phyloP scores from a whole-genome alignment of 2,113 vertebrate species.

The Ornithorhynchus anatinus region DNA sequence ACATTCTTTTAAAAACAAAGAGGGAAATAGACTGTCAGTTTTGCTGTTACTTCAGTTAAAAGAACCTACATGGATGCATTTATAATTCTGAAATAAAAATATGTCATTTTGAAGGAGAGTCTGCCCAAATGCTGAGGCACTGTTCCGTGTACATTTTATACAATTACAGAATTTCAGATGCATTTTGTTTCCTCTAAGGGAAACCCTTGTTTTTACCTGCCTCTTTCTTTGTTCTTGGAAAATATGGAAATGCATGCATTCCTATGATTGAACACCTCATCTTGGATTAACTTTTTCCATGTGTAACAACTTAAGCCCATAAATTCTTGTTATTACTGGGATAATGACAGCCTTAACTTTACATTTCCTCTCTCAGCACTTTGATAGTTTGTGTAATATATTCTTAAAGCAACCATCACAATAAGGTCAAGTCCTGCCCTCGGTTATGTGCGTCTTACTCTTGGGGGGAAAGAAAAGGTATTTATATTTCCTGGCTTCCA shows the following conservation, averaged over 20 bases:
- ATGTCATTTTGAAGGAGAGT: neutral
- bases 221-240: neutral
- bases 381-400: neutral
- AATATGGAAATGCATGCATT: neutral
- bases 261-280: neutral
- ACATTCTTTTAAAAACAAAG: too few relatives aligned
- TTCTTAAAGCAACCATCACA: neutral
- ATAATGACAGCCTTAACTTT: neutral
- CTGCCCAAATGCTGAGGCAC: neutral
- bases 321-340: neutral
- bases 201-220: neutral
- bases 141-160: neutral
- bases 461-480: neutral
- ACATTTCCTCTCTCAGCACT: neutral
- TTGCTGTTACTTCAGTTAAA: too few relatives aligned
- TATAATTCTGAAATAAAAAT: neutral
- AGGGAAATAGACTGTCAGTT: too few relatives aligned
- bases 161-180: neutral
- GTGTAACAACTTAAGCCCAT: neutral
- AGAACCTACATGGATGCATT: neutral
- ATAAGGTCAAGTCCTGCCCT: neutral
- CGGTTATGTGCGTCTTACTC: neutral
- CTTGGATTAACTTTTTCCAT: neutral
- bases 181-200: neutral
- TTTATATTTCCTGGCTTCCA: neutral